Conservation (phyloP, 2,797 vertebrate species). For the Melanotaenia trifasciata region DNA sequence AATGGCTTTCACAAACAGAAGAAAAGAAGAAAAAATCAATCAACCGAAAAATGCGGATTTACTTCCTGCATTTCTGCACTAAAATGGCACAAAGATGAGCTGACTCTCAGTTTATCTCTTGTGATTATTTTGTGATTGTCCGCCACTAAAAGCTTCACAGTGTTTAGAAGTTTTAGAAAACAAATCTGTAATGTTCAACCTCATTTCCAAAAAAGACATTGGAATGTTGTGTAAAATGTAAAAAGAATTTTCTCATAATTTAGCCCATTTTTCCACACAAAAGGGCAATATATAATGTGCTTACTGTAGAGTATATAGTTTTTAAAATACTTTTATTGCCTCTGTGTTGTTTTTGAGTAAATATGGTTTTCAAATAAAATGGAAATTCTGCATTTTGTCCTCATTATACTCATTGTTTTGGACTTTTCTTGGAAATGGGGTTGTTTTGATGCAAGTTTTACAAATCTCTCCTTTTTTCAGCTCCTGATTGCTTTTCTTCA, state of each 20-base stretch:
- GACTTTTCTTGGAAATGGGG: background rate
- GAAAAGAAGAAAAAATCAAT: conserved; percentile 19
- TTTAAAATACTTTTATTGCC: background rate
- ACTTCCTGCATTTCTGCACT: background rate
- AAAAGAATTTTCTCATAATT: no score
- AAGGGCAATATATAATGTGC: no score
- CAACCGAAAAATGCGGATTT: background rate
- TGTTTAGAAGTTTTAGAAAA: background rate
- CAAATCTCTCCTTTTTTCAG: background rate
- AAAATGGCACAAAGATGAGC: background rate
- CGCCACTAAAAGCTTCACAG: background rate
- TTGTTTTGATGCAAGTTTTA: background rate
- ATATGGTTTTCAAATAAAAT: background rate
- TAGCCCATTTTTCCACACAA: no score
- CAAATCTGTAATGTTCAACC: no score
- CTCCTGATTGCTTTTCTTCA: background rate
- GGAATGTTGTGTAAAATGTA: no score
- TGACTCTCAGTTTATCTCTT: background rate
- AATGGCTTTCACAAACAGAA: background rate
- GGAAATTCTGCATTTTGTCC: no score
- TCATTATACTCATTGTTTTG: background rate
- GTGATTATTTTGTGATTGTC: conserved; percentile 19
- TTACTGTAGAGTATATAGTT: background rate
- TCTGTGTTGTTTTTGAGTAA: background rate
- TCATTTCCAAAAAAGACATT: background rate